These are phyloP conservation scores for Carapus acus DNA, from an alignment of 2,797 vertebrate genomes.

Conservation along the genomic window DNA sequence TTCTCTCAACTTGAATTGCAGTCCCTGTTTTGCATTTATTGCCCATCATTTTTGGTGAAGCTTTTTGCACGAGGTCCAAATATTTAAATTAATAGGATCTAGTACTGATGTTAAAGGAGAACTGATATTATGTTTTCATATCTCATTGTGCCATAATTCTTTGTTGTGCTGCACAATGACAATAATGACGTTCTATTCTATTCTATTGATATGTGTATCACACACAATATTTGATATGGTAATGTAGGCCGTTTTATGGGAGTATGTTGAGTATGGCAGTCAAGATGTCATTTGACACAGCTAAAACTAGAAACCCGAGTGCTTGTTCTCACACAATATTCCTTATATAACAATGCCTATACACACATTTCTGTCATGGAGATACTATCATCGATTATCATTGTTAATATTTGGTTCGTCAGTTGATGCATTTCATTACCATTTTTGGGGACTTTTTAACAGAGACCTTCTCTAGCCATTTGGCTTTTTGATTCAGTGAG, in stretches of 20 bases:
- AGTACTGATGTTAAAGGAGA: slow-evolving; percentile 28
- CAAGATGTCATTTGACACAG: slow-evolving; percentile 22
- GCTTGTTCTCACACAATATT: too few relatives aligned
- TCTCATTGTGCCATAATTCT: too few relatives aligned
- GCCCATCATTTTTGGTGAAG: slow-evolving; percentile 30
- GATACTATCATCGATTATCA: too few relatives aligned
- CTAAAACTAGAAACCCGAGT: slow-evolving; percentile 25
- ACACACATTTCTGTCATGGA: too few relatives aligned
- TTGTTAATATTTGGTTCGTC: too few relatives aligned
- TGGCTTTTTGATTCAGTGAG: slow-evolving; percentile 31
- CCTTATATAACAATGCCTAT: too few relatives aligned
- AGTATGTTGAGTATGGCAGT: too few relatives aligned
- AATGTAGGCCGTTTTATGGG: slow-evolving; percentile 27
- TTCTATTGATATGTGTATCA: slow-evolving; percentile 19
- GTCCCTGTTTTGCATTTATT: slow-evolving; percentile 23
- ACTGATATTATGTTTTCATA: slow-evolving; percentile 31
- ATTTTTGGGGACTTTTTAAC: slow-evolving; percentile 12
- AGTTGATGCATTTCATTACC: too few relatives aligned
- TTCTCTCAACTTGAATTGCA: slow-evolving; percentile 30
- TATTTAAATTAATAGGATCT: slow-evolving; percentile 29
- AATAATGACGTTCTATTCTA: slow-evolving; percentile 3
- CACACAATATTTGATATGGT: slow-evolving; percentile 23
- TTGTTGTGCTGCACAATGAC: too few relatives aligned
- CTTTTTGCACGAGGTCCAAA: too few relatives aligned
- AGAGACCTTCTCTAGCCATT: slow-evolving; percentile 11